A percentile compares a stretch with the other conserved stretches of the same genome.
phyloP scores from a whole-genome alignment of 2,888 invertebrate genomes.

The Holacanthella duospinosa region DNA sequence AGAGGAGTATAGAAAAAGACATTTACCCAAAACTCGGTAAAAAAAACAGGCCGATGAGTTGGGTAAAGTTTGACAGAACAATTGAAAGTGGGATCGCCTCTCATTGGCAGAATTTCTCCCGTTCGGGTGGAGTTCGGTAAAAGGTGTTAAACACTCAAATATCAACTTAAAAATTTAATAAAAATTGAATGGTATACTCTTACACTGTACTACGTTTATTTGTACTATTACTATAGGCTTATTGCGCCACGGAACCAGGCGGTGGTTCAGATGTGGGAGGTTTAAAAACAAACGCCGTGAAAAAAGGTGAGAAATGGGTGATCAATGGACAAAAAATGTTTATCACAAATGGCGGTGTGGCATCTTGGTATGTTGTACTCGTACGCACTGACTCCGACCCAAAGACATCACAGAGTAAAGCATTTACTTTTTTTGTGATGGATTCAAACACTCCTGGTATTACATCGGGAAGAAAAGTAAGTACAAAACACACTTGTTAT shows the following conservation, averaged over 20 bases:
- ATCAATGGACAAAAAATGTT: slow-evolving; percentile 97
- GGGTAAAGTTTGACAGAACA: too few relatives aligned
- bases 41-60: too few relatives aligned
- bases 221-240: slow-evolving; percentile 60
- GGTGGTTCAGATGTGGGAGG: slow-evolving; percentile 93
- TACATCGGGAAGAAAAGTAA: slow-evolving; percentile 75
- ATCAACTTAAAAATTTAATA: too few relatives aligned
- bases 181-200: too few relatives aligned
- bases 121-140: too few relatives aligned
- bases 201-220: too few relatives aligned
- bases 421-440: slow-evolving; percentile 93
- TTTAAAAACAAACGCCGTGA: slow-evolving; percentile 78
- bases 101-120: too few relatives aligned
- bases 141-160: too few relatives aligned
- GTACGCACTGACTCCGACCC: slow-evolving; percentile 88
- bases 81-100: too few relatives aligned
- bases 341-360: slow-evolving; percentile 96
- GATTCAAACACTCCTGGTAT: slow-evolving; percentile 79
- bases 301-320: slow-evolving; percentile 88
- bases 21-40: too few relatives aligned
- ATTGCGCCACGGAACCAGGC: slow-evolving; percentile 89
- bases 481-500: neutral
- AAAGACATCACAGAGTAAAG: slow-evolving; percentile 76
- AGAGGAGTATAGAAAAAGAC: too few relatives aligned
- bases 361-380: slow-evolving; percentile 92